A percentile compares a stretch with the other conserved stretches of the same genome.
These are phyloP conservation scores for Nansenia antarctica DNA, from an alignment of 2,113 vertebrate genomes.

Conservation along the genomic window DNA sequence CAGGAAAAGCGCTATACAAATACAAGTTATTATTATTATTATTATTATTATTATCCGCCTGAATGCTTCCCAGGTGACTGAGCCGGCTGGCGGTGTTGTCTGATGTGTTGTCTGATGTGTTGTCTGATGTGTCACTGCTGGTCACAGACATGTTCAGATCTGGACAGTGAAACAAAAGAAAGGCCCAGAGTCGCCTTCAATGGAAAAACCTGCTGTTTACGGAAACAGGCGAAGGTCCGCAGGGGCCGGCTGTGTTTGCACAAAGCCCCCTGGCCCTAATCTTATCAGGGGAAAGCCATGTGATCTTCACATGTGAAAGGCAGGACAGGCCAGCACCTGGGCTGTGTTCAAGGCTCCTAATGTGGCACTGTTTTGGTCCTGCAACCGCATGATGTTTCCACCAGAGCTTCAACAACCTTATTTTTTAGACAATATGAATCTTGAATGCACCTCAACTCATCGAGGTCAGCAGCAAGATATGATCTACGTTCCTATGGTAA, in stretches of 20 bases:
- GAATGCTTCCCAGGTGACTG: constrained; percentile 5
- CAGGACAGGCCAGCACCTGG: constrained; percentile 30
- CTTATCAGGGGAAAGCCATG: constrained; percentile 52
- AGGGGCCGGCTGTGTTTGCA: constrained; percentile 25
- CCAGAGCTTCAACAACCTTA: constrained; percentile 2
- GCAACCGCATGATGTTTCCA: not conserved
- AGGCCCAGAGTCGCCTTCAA: constrained; percentile 35
- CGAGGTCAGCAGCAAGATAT: not conserved
- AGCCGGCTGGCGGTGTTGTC: not conserved
- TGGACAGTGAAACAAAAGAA: constrained; percentile 44
- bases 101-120: constrained; percentile 5
- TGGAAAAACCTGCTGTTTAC: constrained; percentile 69
- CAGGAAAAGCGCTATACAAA: no score
- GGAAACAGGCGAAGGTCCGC: constrained; percentile 42
- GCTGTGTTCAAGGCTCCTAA: constrained; percentile 3
- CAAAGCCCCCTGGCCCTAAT: constrained; percentile 36
- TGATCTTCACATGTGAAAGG: constrained; percentile 40
- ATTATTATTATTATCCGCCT: no score
- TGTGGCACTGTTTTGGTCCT: no score
- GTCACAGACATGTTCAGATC: constrained; percentile 37
- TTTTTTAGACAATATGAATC: not conserved
- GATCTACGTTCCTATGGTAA: not conserved
- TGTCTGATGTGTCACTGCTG: constrained; percentile 15
- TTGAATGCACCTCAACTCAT: constrained; percentile 9
- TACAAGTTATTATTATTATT: no score